Evolutionary conservation across 1,140 invertebrate genomes (phyloP).

Genomic region (Aphaenogaster rudis): DNA sequence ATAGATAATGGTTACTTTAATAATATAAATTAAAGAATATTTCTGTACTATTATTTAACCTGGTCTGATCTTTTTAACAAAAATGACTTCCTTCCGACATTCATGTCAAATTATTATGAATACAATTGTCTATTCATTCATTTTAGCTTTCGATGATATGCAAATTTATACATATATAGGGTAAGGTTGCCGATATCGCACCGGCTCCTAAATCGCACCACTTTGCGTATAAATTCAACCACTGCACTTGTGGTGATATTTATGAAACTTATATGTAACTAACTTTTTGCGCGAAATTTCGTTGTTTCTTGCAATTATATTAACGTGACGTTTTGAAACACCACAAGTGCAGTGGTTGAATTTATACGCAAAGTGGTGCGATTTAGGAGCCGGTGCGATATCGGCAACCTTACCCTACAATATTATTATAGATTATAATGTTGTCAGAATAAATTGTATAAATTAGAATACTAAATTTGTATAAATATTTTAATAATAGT

Average conservation of each 20-base stretch:
- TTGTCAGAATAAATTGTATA: slow-evolving; percentile 6
- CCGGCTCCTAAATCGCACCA: too few species aligned
- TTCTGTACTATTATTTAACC: not conserved
- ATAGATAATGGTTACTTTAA: not conserved
- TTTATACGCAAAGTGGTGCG: too few species aligned
- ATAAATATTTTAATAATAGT: not conserved
- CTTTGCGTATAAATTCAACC: too few species aligned
- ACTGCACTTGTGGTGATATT: too few species aligned
- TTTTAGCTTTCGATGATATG: not conserved
- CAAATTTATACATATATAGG: not conserved
- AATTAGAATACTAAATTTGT: not conserved
- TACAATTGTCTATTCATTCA: not conserved
- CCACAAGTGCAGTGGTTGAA: too few species aligned
- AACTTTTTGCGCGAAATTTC: too few species aligned
- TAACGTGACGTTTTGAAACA: too few species aligned
- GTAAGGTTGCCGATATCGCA: too few species aligned
- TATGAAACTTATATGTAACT: too few species aligned
- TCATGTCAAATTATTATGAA: not conserved
- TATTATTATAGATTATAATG: slow-evolving; percentile 14
- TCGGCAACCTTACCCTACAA: too few species aligned
- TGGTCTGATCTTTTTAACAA: not conserved
- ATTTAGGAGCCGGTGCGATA: too few species aligned
- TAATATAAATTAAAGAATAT: not conserved
- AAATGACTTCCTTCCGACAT: not conserved
- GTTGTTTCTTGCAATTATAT: too few species aligned